Base-by-base conservation (phyloP, 2,888 invertebrate genomes). In the Hydroisotoma schaefferi region DNA sequence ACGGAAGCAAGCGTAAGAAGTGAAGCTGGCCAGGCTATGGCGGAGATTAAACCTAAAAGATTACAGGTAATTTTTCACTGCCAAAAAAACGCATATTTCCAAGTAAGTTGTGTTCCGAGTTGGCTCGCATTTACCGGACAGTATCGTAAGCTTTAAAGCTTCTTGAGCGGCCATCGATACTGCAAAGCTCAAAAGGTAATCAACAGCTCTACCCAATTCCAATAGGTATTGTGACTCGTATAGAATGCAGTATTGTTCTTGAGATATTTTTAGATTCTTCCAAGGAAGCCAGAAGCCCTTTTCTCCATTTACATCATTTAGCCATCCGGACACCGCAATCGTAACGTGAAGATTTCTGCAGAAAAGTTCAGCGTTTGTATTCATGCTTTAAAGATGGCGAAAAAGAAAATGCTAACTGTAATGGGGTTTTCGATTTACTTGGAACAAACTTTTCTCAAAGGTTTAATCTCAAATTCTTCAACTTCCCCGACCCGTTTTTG, bases 251-350 rank as follows among this genome's bases (percentile, higher is more conserved):
- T 85, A 86, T 76, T 85, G 85, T 74, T 86, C 85, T 55, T 78
- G 74, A 2, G 83, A 82, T 65, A 81, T 77, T 47, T 79, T 76
- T 59, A 85, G 73, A 66, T 79, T 78, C 60, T 78, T 75, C 85
- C 85, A 85, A 0, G 84, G 83, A 55, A 77, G 75, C 49, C 78
- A 74, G 55, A 78, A 78, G 61, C 76, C 77, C 58, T 77, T 77
- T 23, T 75, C 75, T 25, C 74, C 75, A 22, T 65, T 60, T 55
- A 81, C 80, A 65, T 82, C 81, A 58, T 79, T 80, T 5, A 86
- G 76, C 85, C 85, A 86, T 18, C 86, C 85, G 22, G 83, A 82
- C 29, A 86, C 78, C 18, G 82, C 84, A 59, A 86, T 81, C 0
- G 83, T 82, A 38, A 85, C 79, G 71, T 83, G 83, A 29, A 86